Conservation (phyloP, 2,888 invertebrate species). For the Tigriopus californicus region DNA sequence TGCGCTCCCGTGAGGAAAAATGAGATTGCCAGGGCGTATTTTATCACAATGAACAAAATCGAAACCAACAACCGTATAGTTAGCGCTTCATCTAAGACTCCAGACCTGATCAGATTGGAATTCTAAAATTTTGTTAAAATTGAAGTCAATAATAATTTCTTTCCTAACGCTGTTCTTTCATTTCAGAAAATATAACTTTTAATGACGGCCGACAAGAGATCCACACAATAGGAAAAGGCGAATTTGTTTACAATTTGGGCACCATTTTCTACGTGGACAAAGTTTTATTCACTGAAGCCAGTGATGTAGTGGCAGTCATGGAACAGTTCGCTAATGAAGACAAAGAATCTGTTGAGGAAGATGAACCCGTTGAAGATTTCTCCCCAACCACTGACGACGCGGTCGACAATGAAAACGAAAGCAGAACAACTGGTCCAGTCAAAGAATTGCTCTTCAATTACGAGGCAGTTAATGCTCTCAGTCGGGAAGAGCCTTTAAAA, state of each 20-base stretch:
- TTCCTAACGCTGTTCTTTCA: too few species aligned
- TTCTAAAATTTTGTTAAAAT: too few species aligned
- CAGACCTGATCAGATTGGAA: too few species aligned
- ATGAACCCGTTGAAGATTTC: not conserved
- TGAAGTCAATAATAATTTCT: too few species aligned
- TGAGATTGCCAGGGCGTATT: too few species aligned
- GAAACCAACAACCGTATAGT: too few species aligned
- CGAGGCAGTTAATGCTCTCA: not conserved
- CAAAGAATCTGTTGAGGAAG: not conserved
- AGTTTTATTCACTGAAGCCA: conserved; percentile 30
- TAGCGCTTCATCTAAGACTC: too few species aligned
- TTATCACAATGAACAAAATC: too few species aligned
- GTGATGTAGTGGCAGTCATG: not conserved
- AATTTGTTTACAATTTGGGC: conserved; percentile 43
- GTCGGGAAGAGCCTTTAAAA: too few species aligned
- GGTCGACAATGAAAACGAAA: not conserved
- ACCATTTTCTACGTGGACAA: conserved; percentile 44
- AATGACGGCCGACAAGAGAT: not conserved
- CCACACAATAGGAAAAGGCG: conserved; percentile 29
- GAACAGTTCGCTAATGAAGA: not conserved
- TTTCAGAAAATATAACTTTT: not conserved
- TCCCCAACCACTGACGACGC: not conserved
- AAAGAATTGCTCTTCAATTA: not conserved
- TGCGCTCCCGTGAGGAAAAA: too few species aligned
- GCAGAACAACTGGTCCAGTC: not conserved